Base-by-base conservation (phyloP, 2,888 invertebrate genomes). In the Thera obeliscata region DNA sequence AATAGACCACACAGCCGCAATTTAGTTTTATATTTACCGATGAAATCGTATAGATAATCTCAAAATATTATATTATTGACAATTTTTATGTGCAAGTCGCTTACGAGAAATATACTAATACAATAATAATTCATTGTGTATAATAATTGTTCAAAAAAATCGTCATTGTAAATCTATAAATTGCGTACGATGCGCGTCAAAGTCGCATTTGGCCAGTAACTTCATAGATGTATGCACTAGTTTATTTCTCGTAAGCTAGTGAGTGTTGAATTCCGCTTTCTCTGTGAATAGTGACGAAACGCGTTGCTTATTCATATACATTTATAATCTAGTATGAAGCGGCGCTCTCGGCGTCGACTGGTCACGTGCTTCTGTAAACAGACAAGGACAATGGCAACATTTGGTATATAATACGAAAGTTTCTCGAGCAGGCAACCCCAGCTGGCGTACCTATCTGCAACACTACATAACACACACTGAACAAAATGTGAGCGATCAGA, bases 401-500 rank as follows among this genome's bases (percentile, higher is more conserved):
- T 52, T 83, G 77, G 77, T 81, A 80, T 75, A 82, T 80, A 75
- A 75, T 76, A 79, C 75, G 74, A 60, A 76, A 73, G 73, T 71
- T 72, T 80, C 77, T 81, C 81, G 81, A 79, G 82, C 88, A 81
- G 87, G 86, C 86, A 85, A 81, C 87, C 86, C 87, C 87, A 82
- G 86, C 86, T 83, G 86, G 84, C 78, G 78, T 79, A 75, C 87
- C 88, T 87, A 88, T 91, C 93, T 93, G 93, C 85, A 93, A 93
- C 89, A 92, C 93, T 93, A 92, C 91, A 93, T 87, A 90, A 92
- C 91, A 93, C 88, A 90, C 88, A 87, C 88, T 83, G 76, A 81
- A 86, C 79, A 86, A 78, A 81, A 81, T 78, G 75, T 80, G 77
- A 81, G 71, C 74, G 59, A 65, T 66, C 55, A 64, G 64, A 69